Evolutionary conservation across 2,797 vertebrate genomes (phyloP), one percentile per base, ranked within the genome.

Genomic region (Fistularia tabacaria): DNA sequence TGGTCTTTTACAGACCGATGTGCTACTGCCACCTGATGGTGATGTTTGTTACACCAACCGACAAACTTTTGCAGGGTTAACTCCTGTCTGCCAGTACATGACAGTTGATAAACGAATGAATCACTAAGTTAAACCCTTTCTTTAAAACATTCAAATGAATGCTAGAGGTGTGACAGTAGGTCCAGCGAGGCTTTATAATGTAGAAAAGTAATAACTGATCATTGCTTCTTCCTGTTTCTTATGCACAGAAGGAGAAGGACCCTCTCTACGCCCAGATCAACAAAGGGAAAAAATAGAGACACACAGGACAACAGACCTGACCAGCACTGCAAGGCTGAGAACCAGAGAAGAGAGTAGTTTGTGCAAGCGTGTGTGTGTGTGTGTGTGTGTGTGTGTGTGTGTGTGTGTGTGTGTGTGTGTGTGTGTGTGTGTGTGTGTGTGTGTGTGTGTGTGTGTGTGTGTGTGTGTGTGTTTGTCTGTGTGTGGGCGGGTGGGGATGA

Each of bases 231-330:
- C 49, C 10, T 14, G 3, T 69, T 38, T 83, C 25, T 80, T 51
- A 9, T 78, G 77, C 6, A 87, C 84, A 86, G 67, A 87, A 95
- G 93, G 91, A 93, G 88, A 93, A 90, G 77, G 95, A 96, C 87
- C 94, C 94, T 90, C 93, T 99, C 87, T 97, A 97, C 69, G 95
- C 94, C 85, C 91, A 93, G 92, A 96, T 98, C 92, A 93, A 91
- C 92, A 97, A 94, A 92, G 93, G 92, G 90, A 96, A 94, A 93
- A 97, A 95, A 92, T 94, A 83, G 74, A 93, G 84, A 87, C 74
- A 70, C 79, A 82, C 77, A 73, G 82, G 84, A 88, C 83, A 75
- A 87, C 77, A 77, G 76, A 82, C 63, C 74, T 83, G 86, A 87
- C 84, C 86, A 81, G 81, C 77, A 83, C 78, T 74, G 77, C 25